Conservation (phyloP, 1,140 invertebrate genomes). For the Brachionus asplanchnoidis region DNA sequence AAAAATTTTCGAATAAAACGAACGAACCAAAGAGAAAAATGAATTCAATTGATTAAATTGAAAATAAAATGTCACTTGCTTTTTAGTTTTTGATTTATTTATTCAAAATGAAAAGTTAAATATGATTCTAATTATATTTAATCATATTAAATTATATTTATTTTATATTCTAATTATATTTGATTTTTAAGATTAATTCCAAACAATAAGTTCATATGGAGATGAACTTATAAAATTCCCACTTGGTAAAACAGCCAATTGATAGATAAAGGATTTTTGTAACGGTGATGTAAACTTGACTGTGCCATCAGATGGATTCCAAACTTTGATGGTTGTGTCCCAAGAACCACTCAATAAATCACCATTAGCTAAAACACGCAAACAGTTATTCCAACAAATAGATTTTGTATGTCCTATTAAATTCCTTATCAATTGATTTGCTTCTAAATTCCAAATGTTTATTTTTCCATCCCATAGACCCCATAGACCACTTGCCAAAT, state of each 20-base stretch:
- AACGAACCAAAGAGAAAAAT: too few relatives aligned
- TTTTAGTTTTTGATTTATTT: too few relatives aligned
- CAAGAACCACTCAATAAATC: not conserved
- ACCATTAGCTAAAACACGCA: not conserved
- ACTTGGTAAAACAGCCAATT: not conserved
- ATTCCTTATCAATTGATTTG: not conserved
- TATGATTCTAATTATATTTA: too few relatives aligned
- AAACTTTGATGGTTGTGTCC: not conserved
- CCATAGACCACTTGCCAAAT: not conserved
- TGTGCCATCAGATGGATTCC: not conserved
- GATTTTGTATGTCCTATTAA: not conserved
- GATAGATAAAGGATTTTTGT: not conserved
- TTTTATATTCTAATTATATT: too few relatives aligned
- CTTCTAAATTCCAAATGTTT: not conserved
- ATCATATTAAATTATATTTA: too few relatives aligned
- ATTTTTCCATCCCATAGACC: not conserved
- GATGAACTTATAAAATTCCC: not conserved
- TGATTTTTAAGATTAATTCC: too few relatives aligned
- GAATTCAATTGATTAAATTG: too few relatives aligned
- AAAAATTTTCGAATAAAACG: too few relatives aligned
- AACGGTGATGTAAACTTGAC: not conserved
- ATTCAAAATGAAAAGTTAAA: too few relatives aligned
- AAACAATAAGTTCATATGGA: not conserved
- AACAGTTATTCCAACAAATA: not conserved
- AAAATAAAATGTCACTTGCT: too few relatives aligned